phyloP scores from a whole-genome alignment of 2,113 vertebrate genomes.

The Sporophila hypoxantha region DNA sequence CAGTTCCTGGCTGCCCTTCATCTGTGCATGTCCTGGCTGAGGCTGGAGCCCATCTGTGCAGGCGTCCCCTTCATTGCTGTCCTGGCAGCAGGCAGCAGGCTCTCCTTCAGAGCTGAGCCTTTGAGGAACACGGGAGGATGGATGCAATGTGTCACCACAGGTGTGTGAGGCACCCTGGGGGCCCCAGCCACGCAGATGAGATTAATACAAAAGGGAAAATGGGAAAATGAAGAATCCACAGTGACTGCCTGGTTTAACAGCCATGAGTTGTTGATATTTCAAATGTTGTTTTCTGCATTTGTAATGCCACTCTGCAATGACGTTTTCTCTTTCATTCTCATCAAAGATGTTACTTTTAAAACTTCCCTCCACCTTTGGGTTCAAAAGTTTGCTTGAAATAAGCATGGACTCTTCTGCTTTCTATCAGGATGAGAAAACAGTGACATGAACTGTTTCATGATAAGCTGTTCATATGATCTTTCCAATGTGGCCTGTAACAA shows the following conservation, averaged over 20 bases:
- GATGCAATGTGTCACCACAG: not conserved
- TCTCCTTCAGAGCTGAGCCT: not conserved
- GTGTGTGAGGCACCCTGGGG: fast-evolving
- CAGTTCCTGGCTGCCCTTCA: not conserved
- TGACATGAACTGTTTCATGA: not conserved
- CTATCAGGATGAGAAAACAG: not conserved
- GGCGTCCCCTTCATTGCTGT: not conserved
- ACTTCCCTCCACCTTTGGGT: fast-evolving
- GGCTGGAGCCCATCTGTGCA: not conserved
- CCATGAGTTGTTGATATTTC: fast-evolving
- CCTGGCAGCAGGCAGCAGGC: not conserved
- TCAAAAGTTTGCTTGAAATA: not conserved
- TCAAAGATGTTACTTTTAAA: not conserved
- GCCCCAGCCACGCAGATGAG: not conserved
- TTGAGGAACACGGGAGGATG: not conserved
- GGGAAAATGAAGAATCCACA: not conserved
- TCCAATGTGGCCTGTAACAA: not conserved
- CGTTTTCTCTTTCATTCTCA: not conserved
- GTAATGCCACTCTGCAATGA: fast-evolving
- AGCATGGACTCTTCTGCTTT: not conserved
- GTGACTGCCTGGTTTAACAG: not conserved
- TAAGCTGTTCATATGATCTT: not conserved
- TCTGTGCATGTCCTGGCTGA: not conserved
- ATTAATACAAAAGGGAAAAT: not conserved
- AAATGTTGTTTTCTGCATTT: not conserved